phyloP scores from a whole-genome alignment of 2,113 vertebrate species.

The Indicator indicator region DNA sequence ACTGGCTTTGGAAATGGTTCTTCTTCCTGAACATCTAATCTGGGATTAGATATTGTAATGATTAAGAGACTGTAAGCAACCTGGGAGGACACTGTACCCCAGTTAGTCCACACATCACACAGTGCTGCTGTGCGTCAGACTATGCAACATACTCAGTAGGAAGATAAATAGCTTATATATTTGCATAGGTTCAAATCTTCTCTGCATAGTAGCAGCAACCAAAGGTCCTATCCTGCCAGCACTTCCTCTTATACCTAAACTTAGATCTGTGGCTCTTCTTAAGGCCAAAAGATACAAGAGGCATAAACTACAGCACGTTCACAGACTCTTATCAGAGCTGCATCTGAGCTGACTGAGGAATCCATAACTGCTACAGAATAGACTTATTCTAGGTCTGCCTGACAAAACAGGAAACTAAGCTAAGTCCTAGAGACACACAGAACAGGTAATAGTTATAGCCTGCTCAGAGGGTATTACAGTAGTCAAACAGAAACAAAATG shows the following conservation, averaged over 20 bases:
- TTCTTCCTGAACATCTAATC: not conserved
- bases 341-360: not conserved
- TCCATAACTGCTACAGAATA: not conserved
- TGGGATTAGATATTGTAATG: conserved; percentile 14
- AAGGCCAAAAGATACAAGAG: not conserved
- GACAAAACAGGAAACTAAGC: not conserved
- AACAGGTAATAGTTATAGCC: not conserved
- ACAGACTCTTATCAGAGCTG: not conserved
- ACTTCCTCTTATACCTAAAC: not conserved
- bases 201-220: not conserved
- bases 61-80: not conserved
- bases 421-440: not conserved
- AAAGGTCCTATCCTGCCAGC: not conserved
- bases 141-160: not conserved
- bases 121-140: not conserved
- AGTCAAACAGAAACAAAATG: not conserved
- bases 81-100: not conserved
- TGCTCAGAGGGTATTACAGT: not conserved
- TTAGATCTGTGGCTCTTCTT: not conserved
- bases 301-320: not conserved
- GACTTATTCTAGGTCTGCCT: not conserved
- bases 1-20: not conserved
- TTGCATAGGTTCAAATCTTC: not conserved
- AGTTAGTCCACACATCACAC: fast-evolving
- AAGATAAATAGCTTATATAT: not conserved